These are phyloP conservation scores for Coendou prehensilis DNA, from an alignment of 2,797 vertebrate species.

Conservation along the genomic window DNA sequence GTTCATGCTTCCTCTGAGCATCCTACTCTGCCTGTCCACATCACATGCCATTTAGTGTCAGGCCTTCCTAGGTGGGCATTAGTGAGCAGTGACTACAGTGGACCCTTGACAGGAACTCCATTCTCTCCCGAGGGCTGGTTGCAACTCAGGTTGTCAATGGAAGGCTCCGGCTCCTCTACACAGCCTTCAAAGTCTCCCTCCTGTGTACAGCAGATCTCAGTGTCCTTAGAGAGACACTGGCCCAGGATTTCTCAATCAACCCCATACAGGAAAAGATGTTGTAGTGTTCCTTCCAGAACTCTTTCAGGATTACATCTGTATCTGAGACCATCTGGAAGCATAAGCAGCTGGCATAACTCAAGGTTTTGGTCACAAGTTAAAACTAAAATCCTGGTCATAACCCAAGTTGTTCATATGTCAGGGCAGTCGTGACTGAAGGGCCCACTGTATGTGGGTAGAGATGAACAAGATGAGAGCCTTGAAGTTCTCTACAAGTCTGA, in stretches of 20 bases:
- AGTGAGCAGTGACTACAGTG: not conserved
- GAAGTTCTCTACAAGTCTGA: not conserved
- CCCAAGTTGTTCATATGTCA: not conserved
- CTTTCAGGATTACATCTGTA: not conserved
- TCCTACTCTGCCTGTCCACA: not conserved
- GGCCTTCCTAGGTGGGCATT: not conserved
- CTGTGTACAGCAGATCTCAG: not conserved
- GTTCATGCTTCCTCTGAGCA: conserved; percentile 4
- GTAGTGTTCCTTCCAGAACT: not conserved
- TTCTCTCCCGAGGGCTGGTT: not conserved
- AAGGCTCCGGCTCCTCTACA: not conserved
- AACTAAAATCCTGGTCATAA: not conserved
- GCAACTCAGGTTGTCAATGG: not conserved
- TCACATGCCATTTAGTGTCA: not conserved
- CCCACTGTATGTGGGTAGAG: not conserved
- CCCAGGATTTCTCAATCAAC: no score
- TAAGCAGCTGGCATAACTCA: not conserved
- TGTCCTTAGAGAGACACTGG: not conserved
- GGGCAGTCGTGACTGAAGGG: not conserved
- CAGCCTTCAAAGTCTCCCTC: not conserved
- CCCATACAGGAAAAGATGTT: not conserved
- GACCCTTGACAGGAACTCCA: not conserved
- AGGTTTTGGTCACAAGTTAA: not conserved
- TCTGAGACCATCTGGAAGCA: not conserved
- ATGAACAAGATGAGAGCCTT: not conserved